Evolutionary conservation across 2,797 vertebrate genomes (phyloP).

Genomic region (Heliangelus exortis): DNA sequence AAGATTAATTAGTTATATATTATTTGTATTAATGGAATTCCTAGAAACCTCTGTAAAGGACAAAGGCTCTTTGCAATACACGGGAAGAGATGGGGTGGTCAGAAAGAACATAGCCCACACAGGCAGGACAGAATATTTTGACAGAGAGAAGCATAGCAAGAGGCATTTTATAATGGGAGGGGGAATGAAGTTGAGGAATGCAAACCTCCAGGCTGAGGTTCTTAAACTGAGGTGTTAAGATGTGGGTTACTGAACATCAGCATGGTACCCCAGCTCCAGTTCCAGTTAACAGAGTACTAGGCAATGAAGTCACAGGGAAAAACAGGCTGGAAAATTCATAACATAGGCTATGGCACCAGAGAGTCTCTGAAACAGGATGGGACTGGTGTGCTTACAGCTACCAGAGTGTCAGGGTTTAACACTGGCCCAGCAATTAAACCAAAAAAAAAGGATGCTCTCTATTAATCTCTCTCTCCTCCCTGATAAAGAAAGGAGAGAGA

Average conservation of each 20-base stretch:
- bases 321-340: not conserved
- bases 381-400: not conserved
- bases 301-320: not conserved
- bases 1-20: not conserved
- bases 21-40: not conserved
- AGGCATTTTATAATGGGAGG: not conserved
- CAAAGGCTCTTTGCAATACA: not conserved
- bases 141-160: not conserved
- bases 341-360: not conserved
- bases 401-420: too few relatives aligned
- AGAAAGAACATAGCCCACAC: not conserved
- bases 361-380: not conserved
- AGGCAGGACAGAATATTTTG: not conserved
- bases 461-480: too few relatives aligned
- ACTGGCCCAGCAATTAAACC: too few relatives aligned
- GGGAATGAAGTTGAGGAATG: not conserved
- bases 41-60: not conserved
- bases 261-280: not conserved
- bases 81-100: not conserved
- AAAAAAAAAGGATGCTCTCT: too few relatives aligned
- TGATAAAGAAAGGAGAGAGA: too few relatives aligned
- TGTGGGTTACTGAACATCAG: not conserved
- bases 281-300: not conserved
- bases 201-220: not conserved
- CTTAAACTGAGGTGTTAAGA: not conserved